Conservation (phyloP, 2,113 vertebrate species). For the Talpa occidentalis region DNA sequence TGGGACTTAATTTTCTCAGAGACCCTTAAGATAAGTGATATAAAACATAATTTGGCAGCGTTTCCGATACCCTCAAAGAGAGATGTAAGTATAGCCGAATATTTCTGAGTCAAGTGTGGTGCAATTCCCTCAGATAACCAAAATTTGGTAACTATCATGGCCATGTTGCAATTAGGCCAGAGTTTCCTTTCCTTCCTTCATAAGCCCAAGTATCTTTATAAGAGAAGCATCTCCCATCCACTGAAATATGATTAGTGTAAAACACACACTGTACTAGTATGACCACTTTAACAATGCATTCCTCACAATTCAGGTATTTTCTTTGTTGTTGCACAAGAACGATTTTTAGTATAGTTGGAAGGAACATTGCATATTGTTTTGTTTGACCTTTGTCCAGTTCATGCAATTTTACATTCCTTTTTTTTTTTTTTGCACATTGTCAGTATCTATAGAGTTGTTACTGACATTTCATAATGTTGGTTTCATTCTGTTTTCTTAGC, state of each 20-base stretch:
- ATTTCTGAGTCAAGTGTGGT: neutral
- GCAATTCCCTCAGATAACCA: constrained; percentile 24
- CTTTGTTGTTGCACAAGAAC: neutral
- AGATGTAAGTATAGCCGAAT: neutral
- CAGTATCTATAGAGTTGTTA: neutral
- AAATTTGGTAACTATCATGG: constrained; percentile 52
- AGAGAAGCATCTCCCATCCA: neutral
- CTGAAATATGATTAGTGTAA: neutral
- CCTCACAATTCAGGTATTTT: neutral
- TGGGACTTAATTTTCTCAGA: constrained; percentile 8
- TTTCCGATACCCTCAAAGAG: constrained; percentile 32
- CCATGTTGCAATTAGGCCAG: neutral
- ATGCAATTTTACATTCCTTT: neutral
- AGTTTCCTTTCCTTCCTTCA: constrained; percentile 54
- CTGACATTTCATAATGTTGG: constrained; percentile 7
- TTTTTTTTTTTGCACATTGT: neutral
- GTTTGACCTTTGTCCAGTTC: neutral
- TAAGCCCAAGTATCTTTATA: neutral
- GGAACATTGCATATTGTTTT: neutral
- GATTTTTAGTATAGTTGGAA: neutral
- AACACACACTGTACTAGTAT: neutral
- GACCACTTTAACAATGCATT: neutral
- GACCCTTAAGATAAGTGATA: neutral
- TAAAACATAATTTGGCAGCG: neutral
- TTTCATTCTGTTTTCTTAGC: neutral